Base-by-base conservation (phyloP, 2,888 invertebrate genomes). In the Tetanocera ferruginea region DNA sequence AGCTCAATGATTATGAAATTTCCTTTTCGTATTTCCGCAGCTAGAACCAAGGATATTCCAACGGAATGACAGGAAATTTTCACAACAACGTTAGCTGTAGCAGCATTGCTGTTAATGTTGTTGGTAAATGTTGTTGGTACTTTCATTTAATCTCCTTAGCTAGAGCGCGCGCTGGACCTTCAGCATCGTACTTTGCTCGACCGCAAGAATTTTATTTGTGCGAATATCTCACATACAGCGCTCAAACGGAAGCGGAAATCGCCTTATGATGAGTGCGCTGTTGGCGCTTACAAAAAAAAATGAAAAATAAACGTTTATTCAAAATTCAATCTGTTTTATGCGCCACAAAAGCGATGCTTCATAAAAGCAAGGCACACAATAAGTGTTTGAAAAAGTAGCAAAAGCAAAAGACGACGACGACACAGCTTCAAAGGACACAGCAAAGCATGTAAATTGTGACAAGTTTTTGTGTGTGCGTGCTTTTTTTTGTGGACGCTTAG, bases 311-410 rank as follows among this genome's bases (percentile, higher is more conserved):
- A 73, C 60, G 37, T 73, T 62, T 62, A 43, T 73, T 73, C 43
- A 73, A 73, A 73, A 73, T 62, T 73, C 73, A 73, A 73, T 73
- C 73, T 72, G 62, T 62, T 73, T 60, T 57, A 17, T n/a, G 57
- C 8, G 37, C 23, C 37, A 66, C 34, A 34, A 28, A 34, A 25
- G 5, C 14, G 11, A 31, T 62, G 25, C 31, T 11, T 31, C n/a
- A 49, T 37, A 43, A 23, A 23, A 49, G 25, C n/a, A 31, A 8
- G 64, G 34, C n/a, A 8, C 34, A 31, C 28, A 64, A 64, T 23
- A 34, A 67, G 67, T n/a, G 23, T 23, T 25, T 14, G 28, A 60
- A 25, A 31, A 19, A 60, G 67, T 34, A 34, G 37, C 19, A 31
- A 34, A n/a, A 28, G 31, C 11, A n/a, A 31, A n/a, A 0, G 1